Evolutionary conservation across 2,113 vertebrate species (phyloP), one percentile per base, ranked within the genome.

Genomic region (Butastur rufipennis): DNA sequence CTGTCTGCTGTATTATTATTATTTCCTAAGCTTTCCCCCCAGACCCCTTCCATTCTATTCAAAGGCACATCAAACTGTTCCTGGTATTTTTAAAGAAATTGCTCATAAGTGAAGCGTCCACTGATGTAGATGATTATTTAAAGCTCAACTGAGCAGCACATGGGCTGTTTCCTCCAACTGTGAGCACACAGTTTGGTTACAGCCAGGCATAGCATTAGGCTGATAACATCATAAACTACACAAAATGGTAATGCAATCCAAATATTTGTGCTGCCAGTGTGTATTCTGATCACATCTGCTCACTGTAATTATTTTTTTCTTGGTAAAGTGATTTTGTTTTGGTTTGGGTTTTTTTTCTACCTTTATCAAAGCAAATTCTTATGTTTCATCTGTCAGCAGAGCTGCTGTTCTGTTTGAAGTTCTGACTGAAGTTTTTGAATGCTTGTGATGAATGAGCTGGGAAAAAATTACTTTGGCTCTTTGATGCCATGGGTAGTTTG

Each of bases 51-150:
- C 6, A 12, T 63, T 65, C 77, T 68, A 1, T 81, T 93, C 61
- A 75, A 45, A 95, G 70, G n/a, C 77, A 75, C 32, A 36, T 93
- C 61, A 75, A 22, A 74, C 70, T 48, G 16, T 45, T 81, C 42
- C 36, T 90, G 70, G 19, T 91, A 25, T 91, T 72, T 91, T 74
- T 72, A 61, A 91, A 89, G 61, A n/a, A 83, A 42, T 50, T 36
- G 47, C 45, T 95, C 40, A 1, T 58, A 43, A 47, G 83, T 43
- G 78, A 71, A 36, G 78, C 5, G 12, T 93, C 65, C 77, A 25
- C 17, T 95, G 93, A 48, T 94, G 68, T 10, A n/a, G 65, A 36
- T 74, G 94, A 88, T 36, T 92, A 71, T 92, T 90, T 93, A 84
- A 86, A 96, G 88, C 72, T 84, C 14, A 1, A 25, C 75, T 81